Evolutionary conservation across 2,888 invertebrate genomes (phyloP), one percentile per base, ranked within the genome.

Genomic region (Lamellibrachia satsuma): DNA sequence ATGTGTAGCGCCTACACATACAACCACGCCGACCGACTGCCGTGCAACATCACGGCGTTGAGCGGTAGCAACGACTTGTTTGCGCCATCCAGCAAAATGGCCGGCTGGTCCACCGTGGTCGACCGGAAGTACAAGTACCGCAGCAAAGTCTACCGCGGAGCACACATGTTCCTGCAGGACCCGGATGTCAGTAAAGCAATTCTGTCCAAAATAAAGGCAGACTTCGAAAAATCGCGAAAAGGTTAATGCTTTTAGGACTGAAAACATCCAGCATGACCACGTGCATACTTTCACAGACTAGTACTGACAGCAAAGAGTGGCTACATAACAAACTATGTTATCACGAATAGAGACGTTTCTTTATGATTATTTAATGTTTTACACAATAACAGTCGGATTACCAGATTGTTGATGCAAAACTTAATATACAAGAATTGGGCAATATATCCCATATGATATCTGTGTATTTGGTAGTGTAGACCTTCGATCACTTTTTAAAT

Each of bases 101-200:
- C 22, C 22, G 75, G 22, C 75, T 75, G 75, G 75, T 15, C 75
- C 15, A 22, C 22, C 75, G n/a, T 75, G 75, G 75, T 22, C 3
- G 75, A 75, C 75, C 75, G 75, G 75, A 75, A 75, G 75, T 75
- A 75, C 75, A 75, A 75, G n/a, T 75, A 75, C 75, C 75, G 75
- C 75, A 75, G 75, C 75, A 75, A 75, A n/a, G 75, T 75, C 15
- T 75, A 75, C 75, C 75, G 22, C 75, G 75, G 15, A 75, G 22
- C 75, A 22, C 75, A 75, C n/a, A 75, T 75, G 75, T 75, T 75
- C 75, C 75, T 75, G 22, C 75, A 75, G 22, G 75, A 75, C 75
- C 75, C 75, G 75, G 75, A 75, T 75, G 75, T 75, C 75, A 75
- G 22, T n/a, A 75, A 75, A n/a, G n/a, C 75, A n/a, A n/a, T 75